Conservation (phyloP, 2,113 vertebrate genomes). For the Indicator maculatus region DNA sequence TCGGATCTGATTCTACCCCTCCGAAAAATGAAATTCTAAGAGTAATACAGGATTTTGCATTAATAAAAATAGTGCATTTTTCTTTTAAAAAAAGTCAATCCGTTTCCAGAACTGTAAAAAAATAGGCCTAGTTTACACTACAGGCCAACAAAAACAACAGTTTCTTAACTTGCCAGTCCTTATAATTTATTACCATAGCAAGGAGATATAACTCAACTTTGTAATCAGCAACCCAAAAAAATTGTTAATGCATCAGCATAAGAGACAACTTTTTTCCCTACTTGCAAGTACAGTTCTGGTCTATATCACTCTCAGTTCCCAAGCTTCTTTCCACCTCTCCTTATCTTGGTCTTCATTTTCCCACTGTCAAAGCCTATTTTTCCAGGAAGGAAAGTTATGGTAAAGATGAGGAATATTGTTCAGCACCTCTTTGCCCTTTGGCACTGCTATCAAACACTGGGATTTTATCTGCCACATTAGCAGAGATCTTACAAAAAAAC, state of each 20-base stretch:
- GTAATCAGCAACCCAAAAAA: slow-evolving; percentile 47
- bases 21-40: neutral
- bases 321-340: slow-evolving; percentile 79
- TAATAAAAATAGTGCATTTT: neutral
- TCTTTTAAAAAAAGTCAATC: neutral
- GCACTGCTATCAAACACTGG: slow-evolving; percentile 46
- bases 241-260: slow-evolving; percentile 22
- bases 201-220: slow-evolving; percentile 25
- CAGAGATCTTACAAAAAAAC: slow-evolving; percentile 52
- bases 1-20: neutral
- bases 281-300: slow-evolving; percentile 72
- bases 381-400: slow-evolving; percentile 64
- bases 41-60: neutral
- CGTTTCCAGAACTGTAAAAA: slow-evolving; percentile 1
- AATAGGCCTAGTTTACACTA: neutral
- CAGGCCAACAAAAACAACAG: slow-evolving; percentile 47
- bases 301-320: slow-evolving; percentile 83
- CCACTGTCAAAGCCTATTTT: slow-evolving; percentile 72
- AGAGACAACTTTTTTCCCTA: slow-evolving; percentile 50
- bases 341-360: slow-evolving; percentile 79
- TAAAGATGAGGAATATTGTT: slow-evolving; percentile 60
- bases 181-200: slow-evolving; percentile 23
- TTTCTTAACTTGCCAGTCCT: neutral
- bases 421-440: slow-evolving; percentile 66
- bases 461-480: slow-evolving; percentile 39